A percentile compares a stretch with the other conserved stretches of the same genome.
Evolutionary conservation across 2,797 vertebrate species (phyloP).

Genomic region (Poecile montanus): DNA sequence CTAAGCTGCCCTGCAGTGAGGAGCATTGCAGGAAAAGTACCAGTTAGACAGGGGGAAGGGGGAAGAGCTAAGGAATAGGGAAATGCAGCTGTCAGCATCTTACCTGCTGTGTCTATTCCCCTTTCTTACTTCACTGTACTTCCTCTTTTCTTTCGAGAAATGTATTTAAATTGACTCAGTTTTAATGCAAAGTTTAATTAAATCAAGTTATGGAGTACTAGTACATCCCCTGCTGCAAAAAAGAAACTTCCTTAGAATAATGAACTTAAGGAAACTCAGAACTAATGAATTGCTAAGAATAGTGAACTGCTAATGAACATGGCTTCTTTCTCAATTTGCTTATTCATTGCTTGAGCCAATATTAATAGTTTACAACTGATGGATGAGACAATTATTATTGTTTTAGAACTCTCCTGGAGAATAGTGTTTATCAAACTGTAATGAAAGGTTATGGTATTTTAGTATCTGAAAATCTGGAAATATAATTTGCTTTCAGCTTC

Average conservation of each 20-base stretch:
- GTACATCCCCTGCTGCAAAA: neutral
- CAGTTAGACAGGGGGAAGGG: neutral
- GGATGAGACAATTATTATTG: neutral
- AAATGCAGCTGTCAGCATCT: neutral
- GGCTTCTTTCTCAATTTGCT: neutral
- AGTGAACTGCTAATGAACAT: neutral
- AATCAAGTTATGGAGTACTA: neutral
- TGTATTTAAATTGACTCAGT: neutral
- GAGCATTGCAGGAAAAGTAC: conserved; percentile 38
- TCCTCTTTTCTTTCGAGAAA: neutral
- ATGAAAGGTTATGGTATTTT: neutral
- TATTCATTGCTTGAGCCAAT: neutral
- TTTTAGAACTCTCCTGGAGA: neutral
- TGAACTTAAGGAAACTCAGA: neutral
- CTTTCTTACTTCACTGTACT: neutral
- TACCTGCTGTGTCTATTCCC: neutral
- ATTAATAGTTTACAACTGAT: neutral
- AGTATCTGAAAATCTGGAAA: neutral
- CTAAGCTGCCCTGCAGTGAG: conserved; percentile 31
- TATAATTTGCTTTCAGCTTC: neutral
- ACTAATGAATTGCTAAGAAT: neutral
- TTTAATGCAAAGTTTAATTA: neutral
- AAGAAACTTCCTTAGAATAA: conserved; percentile 1
- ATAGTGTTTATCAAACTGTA: neutral
- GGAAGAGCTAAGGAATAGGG: neutral